phyloP scores from a whole-genome alignment of 2,113 vertebrate genomes.

The Irena cyanogastra region DNA sequence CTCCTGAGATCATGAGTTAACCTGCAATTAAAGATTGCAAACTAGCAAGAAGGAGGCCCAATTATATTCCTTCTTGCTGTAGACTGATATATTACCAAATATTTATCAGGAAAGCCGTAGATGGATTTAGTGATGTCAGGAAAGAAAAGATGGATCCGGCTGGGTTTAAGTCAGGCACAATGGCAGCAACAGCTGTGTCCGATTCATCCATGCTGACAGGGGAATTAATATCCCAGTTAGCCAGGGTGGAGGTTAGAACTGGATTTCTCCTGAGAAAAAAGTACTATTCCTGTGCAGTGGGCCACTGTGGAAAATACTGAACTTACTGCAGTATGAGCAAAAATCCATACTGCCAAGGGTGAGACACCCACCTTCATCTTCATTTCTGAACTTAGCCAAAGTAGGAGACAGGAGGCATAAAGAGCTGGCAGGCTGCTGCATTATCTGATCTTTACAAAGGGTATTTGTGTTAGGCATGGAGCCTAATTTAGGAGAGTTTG shows the following conservation, averaged over 20 bases:
- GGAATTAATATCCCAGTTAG: neutral
- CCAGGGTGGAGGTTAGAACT: neutral
- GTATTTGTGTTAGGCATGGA: neutral
- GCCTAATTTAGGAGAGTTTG: conserved; percentile 19
- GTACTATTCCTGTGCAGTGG: neutral
- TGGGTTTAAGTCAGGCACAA: neutral
- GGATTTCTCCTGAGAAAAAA: neutral
- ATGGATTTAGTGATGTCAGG: neutral
- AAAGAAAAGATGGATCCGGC: neutral
- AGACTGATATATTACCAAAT: neutral
- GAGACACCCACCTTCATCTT: neutral
- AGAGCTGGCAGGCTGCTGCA: neutral
- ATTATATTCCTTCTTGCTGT: neutral
- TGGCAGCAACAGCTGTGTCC: neutral
- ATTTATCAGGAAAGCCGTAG: neutral
- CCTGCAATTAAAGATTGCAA: neutral
- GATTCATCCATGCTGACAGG: neutral
- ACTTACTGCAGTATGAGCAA: neutral
- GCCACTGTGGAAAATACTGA: neutral
- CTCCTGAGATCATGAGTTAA: neutral
- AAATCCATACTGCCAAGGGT: neutral
- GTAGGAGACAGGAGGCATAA: fast-evolving
- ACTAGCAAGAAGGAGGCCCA: neutral
- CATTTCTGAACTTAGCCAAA: neutral
- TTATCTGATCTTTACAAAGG: neutral